phyloP scores from a whole-genome alignment of 2,797 vertebrate species.

The Rhodeus uyekii region DNA sequence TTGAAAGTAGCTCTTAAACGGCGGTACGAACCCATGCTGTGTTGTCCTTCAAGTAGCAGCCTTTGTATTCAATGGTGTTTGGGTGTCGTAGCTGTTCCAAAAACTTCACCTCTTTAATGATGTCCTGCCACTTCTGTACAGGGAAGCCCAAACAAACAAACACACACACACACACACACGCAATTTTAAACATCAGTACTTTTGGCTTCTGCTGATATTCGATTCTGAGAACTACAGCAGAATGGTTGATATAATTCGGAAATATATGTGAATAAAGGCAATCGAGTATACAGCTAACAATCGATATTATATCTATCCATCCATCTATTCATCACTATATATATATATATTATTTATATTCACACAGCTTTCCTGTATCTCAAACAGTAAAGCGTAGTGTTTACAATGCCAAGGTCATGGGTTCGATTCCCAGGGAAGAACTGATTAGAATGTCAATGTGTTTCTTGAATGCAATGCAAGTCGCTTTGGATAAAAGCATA shows the following conservation, averaged over 20 bases:
- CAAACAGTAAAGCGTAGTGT: too few species aligned
- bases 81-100: constrained; percentile 93
- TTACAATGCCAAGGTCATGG: too few species aligned
- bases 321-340: too few species aligned
- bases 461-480: too few species aligned
- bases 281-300: too few species aligned
- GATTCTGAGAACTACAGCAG: not conserved
- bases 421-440: too few species aligned
- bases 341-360: too few species aligned
- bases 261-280: not conserved
- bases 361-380: too few species aligned
- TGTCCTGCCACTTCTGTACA: constrained; percentile 98
- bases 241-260: not conserved
- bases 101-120: constrained; percentile 99
- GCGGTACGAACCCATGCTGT: constrained; percentile 82
- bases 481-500: too few species aligned
- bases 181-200: not conserved
- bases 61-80: constrained; percentile 98
- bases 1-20: not conserved
- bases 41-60: constrained; percentile 98
- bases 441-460: too few species aligned
- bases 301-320: too few species aligned
- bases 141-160: constrained; percentile 13
- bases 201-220: not conserved
- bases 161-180: not conserved